A percentile compares a stretch with the other conserved stretches of the same genome.
Evolutionary conservation across 2,113 vertebrate genomes (phyloP).

Genomic region (Egretta garzetta): DNA sequence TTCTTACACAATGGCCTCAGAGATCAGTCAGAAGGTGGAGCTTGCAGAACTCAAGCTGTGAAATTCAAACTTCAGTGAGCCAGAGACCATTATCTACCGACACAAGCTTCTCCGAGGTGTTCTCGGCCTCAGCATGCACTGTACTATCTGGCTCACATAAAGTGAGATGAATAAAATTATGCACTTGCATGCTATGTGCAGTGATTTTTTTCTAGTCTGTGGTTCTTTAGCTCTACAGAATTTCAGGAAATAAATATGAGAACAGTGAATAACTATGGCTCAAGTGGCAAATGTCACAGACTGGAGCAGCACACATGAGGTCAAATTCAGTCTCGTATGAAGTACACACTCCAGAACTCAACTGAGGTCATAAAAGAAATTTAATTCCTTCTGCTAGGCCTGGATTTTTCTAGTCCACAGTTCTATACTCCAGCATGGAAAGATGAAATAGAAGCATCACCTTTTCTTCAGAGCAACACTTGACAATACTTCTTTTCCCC

Average conservation of each 20-base stretch:
- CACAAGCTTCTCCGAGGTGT: background rate
- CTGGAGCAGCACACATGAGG: background rate
- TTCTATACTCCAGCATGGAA: background rate
- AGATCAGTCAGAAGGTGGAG: background rate
- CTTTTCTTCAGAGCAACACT: background rate
- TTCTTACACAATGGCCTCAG: background rate
- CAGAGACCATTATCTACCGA: background rate
- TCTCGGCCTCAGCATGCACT: background rate
- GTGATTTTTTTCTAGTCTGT: background rate
- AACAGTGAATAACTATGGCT: background rate
- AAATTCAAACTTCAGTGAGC: background rate
- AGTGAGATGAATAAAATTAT: background rate
- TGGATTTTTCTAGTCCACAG: background rate
- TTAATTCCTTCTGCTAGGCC: background rate
- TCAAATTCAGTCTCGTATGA: background rate
- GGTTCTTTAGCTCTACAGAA: background rate
- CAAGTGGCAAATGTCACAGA: background rate
- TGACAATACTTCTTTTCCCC: background rate
- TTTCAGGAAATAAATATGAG: background rate
- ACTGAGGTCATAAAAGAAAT: background rate
- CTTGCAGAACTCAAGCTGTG: background rate
- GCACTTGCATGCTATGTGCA: accelerated
- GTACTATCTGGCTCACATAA: background rate
- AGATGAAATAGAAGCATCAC: background rate
- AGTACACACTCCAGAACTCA: background rate